phyloP scores from a whole-genome alignment of 2,113 vertebrate species.

The Cottus gobio region DNA sequence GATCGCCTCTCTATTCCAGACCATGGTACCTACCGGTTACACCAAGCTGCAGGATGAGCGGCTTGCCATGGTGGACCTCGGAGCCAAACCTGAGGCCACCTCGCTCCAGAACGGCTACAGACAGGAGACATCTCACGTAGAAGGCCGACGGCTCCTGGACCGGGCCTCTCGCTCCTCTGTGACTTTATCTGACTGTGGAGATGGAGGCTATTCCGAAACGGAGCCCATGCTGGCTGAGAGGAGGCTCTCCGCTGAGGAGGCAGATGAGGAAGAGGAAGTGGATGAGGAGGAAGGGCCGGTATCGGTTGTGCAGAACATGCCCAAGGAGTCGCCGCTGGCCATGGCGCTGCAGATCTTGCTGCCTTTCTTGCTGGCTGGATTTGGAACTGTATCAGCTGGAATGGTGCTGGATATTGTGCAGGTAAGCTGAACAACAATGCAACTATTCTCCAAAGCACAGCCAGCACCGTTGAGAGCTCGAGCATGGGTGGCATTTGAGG shows the following conservation, averaged over 20 bases:
- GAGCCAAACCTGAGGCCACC: slow-evolving; percentile 86
- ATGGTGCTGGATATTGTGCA: slow-evolving; percentile 98
- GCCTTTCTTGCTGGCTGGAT: slow-evolving; percentile 94
- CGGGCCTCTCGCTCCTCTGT: slow-evolving; percentile 81
- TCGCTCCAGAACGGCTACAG: slow-evolving; percentile 83
- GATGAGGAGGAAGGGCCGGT: slow-evolving; percentile 50
- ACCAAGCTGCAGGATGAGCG: slow-evolving; percentile 93
- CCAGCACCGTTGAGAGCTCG: background rate
- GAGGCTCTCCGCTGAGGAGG: slow-evolving; percentile 76
- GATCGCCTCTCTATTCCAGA: slow-evolving; percentile 88
- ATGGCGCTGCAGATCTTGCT: slow-evolving; percentile 95
- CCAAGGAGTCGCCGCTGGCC: slow-evolving; percentile 91
- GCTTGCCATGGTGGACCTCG: slow-evolving; percentile 87
- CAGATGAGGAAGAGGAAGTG: slow-evolving; percentile 16
- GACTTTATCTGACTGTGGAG: slow-evolving; percentile 85
- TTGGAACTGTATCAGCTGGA: slow-evolving; percentile 96
- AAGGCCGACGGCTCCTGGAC: slow-evolving; percentile 88
- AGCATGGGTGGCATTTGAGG: slow-evolving; percentile 13
- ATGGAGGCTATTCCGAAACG: slow-evolving; percentile 84
- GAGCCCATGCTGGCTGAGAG: slow-evolving; percentile 88
- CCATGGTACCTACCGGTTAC: slow-evolving; percentile 94
- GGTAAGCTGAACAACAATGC: slow-evolving; percentile 76
- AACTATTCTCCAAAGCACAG: slow-evolving; percentile 5
- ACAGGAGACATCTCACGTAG: slow-evolving; percentile 83
- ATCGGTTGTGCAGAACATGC: slow-evolving; percentile 69